Evolutionary conservation across 2,113 vertebrate genomes (phyloP).

Genomic region (Eurystomus gularis): DNA sequence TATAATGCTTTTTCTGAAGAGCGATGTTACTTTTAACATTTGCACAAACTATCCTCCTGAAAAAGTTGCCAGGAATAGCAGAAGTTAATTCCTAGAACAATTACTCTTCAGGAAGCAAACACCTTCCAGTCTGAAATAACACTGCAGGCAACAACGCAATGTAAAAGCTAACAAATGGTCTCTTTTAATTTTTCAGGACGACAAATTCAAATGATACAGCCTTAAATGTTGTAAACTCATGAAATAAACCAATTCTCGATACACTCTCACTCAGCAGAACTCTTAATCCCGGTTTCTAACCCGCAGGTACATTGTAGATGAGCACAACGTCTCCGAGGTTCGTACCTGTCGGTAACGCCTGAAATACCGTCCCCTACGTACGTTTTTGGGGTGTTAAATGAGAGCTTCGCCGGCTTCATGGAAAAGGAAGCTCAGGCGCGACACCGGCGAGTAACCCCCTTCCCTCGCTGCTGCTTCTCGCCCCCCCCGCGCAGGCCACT

Average conservation of each 20-base stretch:
- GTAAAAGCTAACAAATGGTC: fast-evolving
- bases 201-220: fast-evolving
- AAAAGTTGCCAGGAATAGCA: neutral
- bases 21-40: neutral
- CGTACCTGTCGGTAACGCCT: fast-evolving
- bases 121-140: fast-evolving
- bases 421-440: fast-evolving
- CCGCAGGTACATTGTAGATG: fast-evolving
- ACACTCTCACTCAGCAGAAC: neutral
- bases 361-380: fast-evolving
- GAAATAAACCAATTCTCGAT: neutral
- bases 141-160: fast-evolving
- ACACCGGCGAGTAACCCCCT: fast-evolving
- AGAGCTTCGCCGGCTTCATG: fast-evolving
- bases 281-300: neutral
- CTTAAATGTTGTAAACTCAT: neutral
- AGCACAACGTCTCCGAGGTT: fast-evolving
- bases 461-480: neutral
- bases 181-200: neutral
- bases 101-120: neutral
- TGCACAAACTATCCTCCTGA: neutral
- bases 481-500: neutral
- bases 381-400: fast-evolving
- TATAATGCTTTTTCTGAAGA: fast-evolving
- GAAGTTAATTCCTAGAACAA: neutral